phyloP scores from a whole-genome alignment of 1,140 invertebrate genomes.

The Diploscapter pachys region DNA sequence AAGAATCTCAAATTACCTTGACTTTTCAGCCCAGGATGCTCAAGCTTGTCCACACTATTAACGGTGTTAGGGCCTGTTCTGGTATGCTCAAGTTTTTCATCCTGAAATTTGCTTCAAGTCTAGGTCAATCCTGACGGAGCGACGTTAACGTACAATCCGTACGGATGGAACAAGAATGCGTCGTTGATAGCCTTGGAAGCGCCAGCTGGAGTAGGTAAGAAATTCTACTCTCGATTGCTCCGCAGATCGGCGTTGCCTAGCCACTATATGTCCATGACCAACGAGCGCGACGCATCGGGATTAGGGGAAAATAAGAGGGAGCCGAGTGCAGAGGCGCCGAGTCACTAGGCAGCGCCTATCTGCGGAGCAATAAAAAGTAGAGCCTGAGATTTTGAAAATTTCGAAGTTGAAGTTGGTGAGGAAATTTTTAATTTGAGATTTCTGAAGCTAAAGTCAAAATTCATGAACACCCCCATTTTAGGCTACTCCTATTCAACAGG shows the following conservation, averaged over 20 bases:
- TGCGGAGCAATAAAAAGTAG: too few relatives aligned
- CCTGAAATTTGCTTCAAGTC: background rate
- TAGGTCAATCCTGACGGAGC: slow-evolving; percentile 53
- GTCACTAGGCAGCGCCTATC: background rate
- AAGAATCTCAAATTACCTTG: slow-evolving; percentile 50
- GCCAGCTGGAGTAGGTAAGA: slow-evolving; percentile 64
- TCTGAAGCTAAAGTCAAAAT: too few relatives aligned
- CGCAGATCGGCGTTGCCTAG: slow-evolving; percentile 47
- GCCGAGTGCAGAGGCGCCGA: background rate
- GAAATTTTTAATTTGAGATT: too few relatives aligned
- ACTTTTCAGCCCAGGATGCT: slow-evolving; percentile 58
- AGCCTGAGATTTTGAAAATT: background rate
- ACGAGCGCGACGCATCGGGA: background rate
- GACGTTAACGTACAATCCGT: slow-evolving; percentile 59
- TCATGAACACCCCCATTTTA: background rate
- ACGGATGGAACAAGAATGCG: slow-evolving; percentile 70
- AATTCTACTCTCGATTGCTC: slow-evolving; percentile 61
- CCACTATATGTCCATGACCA: background rate
- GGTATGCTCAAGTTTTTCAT: slow-evolving; percentile 3
- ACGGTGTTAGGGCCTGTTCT: slow-evolving; percentile 63
- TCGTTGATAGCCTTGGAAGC: slow-evolving; percentile 70
- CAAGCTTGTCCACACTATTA: slow-evolving; percentile 62
- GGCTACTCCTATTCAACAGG: background rate
- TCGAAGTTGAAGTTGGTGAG: background rate
- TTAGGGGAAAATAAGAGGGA: background rate